Evolutionary conservation across 30 jellyfish, hydroid and myxozoan species (phyloP), one percentile per base, ranked within the genome.

Genomic region (Nemopilema nomurai): DNA sequence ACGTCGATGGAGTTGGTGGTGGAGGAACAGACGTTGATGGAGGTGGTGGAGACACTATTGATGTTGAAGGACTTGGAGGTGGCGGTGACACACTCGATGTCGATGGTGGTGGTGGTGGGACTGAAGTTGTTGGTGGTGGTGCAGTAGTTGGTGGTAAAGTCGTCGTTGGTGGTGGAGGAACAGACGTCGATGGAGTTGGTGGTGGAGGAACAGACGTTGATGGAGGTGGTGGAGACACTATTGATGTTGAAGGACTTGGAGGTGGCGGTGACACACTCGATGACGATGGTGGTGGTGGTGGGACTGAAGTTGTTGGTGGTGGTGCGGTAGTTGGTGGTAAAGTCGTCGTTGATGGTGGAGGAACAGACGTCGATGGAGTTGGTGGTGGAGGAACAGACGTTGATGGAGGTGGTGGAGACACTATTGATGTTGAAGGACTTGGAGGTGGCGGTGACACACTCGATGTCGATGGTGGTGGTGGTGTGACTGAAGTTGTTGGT

Each of bases 191-290:
- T n/a, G n/a, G n/a, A n/a, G n/a, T n/a, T n/a, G n/a, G n/a, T n/a
- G n/a, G n/a, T 73, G 83, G 68, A 8, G 68, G 32, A 19, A 71
- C 24, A 51, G 89, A 51, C 7, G 89, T 51, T 8, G 89, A 8
- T 67, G 77, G 77, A 1, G 77, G 77, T 21, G 77, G 77, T 20
- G 49, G 50, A 63, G 87, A 29, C 20, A 62, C n/a, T 16, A 41
- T 30, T 20, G 50, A 16, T 67, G 77, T 28, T 67, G 49, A 49
- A 20, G 77, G 4, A 7, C 17, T 31, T 20, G 77, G 31, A 8
- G 77, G 28, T 67, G 77, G 77, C 33, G 33, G 77, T 17, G 33
- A 49, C 18, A 29, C 80, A 0, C 77, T 1, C 1, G 33, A 3
- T 1, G 77, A 8, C 16, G 79, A 16, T 69, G 89, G 74, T 26